Conservation (phyloP, 1,140 invertebrate genomes). For the Argopecten irradians region DNA sequence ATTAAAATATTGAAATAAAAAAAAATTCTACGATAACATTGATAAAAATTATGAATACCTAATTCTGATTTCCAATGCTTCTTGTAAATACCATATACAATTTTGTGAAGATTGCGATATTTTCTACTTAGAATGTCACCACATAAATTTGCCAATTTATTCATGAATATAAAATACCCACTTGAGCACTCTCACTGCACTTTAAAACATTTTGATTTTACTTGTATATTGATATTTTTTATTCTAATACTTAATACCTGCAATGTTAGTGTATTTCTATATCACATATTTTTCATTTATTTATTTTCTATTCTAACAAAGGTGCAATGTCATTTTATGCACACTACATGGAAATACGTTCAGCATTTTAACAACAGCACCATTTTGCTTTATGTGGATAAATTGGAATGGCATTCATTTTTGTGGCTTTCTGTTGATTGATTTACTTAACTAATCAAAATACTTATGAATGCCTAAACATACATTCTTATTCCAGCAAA, state of each 20-base stretch:
- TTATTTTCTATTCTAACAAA: background rate
- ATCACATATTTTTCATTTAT: no score
- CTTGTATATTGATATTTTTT: no score
- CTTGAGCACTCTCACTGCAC: no score
- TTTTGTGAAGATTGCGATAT: background rate
- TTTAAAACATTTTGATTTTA: no score
- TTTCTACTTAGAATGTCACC: background rate
- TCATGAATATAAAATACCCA: no score
- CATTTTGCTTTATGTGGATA: background rate
- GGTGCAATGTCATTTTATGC: constrained; percentile 5
- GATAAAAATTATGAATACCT: no score
- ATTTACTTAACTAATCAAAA: background rate
- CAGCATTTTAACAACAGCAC: background rate
- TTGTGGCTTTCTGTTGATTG: background rate
- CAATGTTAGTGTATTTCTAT: background rate
- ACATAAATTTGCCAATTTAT: background rate
- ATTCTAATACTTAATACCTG: no score
- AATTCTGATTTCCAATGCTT: no score
- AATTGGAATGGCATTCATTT: background rate
- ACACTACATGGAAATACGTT: background rate
- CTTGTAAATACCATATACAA: no score
- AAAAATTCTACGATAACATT: no score
- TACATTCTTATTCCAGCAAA: background rate
- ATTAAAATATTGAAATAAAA: no score
- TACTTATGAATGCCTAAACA: background rate